phyloP scores from a whole-genome alignment of 1,140 invertebrate species.

The Agraylea sexmaculata region DNA sequence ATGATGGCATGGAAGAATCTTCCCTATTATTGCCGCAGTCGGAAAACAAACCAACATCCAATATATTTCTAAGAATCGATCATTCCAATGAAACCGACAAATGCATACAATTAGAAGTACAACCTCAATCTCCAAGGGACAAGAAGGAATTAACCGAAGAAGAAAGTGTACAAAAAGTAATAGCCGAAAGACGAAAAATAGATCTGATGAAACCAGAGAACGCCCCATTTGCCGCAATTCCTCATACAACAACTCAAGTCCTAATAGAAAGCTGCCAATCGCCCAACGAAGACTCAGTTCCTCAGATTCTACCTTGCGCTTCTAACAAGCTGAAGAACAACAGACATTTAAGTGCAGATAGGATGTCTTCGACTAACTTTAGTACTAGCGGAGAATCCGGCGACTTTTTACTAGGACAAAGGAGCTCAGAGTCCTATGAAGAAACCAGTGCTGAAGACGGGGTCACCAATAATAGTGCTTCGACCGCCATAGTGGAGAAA shows the following conservation, averaged over 20 bases:
- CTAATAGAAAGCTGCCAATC: conserved; percentile 19
- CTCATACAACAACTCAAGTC: conserved; percentile 19
- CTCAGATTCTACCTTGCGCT: conserved; percentile 5
- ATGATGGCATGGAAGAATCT: conserved; percentile 20
- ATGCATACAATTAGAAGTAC: conserved; percentile 12
- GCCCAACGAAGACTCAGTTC: conserved; percentile 17
- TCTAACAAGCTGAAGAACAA: conserved; percentile 12
- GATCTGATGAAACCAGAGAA: conserved; percentile 29
- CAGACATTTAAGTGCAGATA: conserved; percentile 19
- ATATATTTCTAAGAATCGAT: conserved; percentile 17
- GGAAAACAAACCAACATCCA: conserved; percentile 9
- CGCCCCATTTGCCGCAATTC: conserved; percentile 9
- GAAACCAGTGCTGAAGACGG: conserved; percentile 21
- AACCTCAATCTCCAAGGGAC: conserved; percentile 14
- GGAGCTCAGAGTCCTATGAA: conserved; percentile 19
- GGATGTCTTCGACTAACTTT: conserved; percentile 20
- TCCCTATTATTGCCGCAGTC: conserved; percentile 15
- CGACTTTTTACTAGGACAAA: conserved; percentile 17
- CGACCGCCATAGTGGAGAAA: conserved; percentile 20
- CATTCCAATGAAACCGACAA: conserved; percentile 13
- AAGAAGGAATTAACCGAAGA: conserved; percentile 24
- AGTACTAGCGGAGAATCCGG: conserved; percentile 20
- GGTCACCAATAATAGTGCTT: conserved; percentile 19
- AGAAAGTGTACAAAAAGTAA: conserved; percentile 37
- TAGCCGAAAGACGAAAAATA: conserved; percentile 37